Evolutionary conservation across 2,113 vertebrate species (phyloP).

Genomic region (Nettapus auritus): DNA sequence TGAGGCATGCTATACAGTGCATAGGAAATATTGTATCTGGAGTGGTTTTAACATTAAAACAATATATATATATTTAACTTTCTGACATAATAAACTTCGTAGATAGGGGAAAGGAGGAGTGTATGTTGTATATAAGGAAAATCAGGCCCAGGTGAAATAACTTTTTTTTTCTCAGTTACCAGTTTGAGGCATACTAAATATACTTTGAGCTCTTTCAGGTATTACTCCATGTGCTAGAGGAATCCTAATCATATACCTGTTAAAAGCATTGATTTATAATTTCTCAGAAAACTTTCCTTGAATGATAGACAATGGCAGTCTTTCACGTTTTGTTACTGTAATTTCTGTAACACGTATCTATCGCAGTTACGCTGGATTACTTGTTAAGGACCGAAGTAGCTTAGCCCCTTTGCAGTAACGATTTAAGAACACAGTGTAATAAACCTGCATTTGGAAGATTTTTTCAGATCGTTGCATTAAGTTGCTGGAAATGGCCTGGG

Average conservation of each 20-base stretch:
- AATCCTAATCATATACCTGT: neutral
- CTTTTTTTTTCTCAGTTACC: neutral
- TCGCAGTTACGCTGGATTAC: neutral
- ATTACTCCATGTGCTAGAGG: neutral
- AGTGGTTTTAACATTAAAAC: constrained; percentile 73
- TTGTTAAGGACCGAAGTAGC: neutral
- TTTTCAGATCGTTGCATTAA: neutral
- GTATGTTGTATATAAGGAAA: neutral
- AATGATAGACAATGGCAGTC: neutral
- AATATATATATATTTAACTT: constrained; percentile 75
- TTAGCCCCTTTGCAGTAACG: neutral
- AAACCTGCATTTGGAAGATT: neutral
- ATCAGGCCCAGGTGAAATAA: neutral
- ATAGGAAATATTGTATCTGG: constrained; percentile 59
- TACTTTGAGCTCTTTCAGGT: neutral
- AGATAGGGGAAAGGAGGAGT: neutral
- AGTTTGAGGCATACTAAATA: neutral
- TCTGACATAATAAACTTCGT: constrained; percentile 42
- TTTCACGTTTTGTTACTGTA: neutral
- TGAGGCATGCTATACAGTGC: constrained; percentile 74
- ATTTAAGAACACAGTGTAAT: neutral
- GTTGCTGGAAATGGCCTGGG: neutral
- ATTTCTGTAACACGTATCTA: neutral
- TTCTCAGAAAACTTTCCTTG: neutral
- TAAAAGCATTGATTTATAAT: neutral